Evolutionary conservation across 2,888 invertebrate species (phyloP).

Genomic region (Trisateles emortualis): DNA sequence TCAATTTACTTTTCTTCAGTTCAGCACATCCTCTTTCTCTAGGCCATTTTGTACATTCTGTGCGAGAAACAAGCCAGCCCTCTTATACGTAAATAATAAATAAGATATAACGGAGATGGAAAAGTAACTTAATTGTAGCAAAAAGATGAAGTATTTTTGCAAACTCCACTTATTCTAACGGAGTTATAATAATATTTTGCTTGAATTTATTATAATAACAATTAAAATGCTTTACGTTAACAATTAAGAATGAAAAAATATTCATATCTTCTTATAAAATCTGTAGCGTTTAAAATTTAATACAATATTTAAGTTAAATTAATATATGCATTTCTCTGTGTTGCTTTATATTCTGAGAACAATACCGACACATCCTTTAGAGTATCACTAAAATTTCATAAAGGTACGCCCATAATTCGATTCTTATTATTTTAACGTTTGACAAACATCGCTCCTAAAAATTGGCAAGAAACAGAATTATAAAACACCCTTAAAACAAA

Average conservation of each 20-base stretch:
- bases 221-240: not conserved
- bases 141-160: not conserved
- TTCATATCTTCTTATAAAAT: not conserved
- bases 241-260: not conserved
- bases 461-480: constrained; percentile 48
- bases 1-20: too few relatives aligned
- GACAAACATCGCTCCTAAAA: constrained; percentile 41
- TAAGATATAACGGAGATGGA: not conserved
- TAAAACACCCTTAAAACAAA: constrained; percentile 37
- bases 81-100: not conserved
- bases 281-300: not conserved
- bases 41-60: too few relatives aligned
- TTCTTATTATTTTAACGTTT: constrained; percentile 11
- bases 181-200: not conserved
- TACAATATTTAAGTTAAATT: not conserved
- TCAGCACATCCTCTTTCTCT: too few relatives aligned
- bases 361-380: not conserved
- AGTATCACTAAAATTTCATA: constrained; percentile 2
- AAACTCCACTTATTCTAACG: not conserved
- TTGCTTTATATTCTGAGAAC: too few relatives aligned
- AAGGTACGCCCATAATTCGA: constrained; percentile 9
- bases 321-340: too few relatives aligned
- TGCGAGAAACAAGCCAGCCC: not conserved
- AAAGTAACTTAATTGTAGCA: not conserved
- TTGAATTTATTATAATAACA: not conserved